Evolutionary conservation across 1,140 invertebrate species (phyloP).

Genomic region (Lepidurus arcticus): DNA sequence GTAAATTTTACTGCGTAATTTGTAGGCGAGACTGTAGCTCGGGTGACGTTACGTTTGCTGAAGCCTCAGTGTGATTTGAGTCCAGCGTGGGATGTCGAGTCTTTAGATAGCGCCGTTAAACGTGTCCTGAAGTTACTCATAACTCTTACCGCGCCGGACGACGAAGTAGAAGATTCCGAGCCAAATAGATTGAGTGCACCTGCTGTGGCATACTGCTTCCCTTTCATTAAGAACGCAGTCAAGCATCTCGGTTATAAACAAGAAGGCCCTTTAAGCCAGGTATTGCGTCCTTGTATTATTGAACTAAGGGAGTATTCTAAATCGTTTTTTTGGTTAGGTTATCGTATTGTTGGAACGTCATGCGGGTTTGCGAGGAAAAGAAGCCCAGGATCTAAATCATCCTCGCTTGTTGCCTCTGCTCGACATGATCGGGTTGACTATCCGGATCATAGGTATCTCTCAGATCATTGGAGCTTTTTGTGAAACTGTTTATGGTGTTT

Average conservation of each 20-base stretch:
- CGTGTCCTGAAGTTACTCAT: slow-evolving; percentile 58
- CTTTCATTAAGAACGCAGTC: slow-evolving; percentile 63
- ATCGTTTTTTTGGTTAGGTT: slow-evolving; percentile 25
- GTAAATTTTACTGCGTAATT: not conserved
- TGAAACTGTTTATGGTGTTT: not conserved
- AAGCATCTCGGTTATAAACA: slow-evolving; percentile 37
- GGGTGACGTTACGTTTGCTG: slow-evolving; percentile 61
- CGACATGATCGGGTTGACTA: slow-evolving; percentile 71
- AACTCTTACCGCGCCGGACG: slow-evolving; percentile 45
- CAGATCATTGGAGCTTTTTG: not conserved
- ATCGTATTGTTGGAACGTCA: slow-evolving; percentile 37
- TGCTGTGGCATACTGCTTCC: slow-evolving; percentile 76
- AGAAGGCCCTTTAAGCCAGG: slow-evolving; percentile 35
- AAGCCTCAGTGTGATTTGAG: slow-evolving; percentile 74
- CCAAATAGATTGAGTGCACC: slow-evolving; percentile 54
- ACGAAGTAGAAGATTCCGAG: not conserved
- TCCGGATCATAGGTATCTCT: slow-evolving; percentile 65
- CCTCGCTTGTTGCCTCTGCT: slow-evolving; percentile 70
- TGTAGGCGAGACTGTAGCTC: slow-evolving; percentile 54
- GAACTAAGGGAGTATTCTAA: not conserved
- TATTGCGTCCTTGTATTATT: not conserved
- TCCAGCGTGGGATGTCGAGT: slow-evolving; percentile 67
- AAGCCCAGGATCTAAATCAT: slow-evolving; percentile 49
- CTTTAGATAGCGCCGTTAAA: slow-evolving; percentile 53
- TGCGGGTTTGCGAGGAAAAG: slow-evolving; percentile 29